These are phyloP conservation scores for Macaria notata DNA, from an alignment of 2,888 invertebrate species.

Conservation along the genomic window DNA sequence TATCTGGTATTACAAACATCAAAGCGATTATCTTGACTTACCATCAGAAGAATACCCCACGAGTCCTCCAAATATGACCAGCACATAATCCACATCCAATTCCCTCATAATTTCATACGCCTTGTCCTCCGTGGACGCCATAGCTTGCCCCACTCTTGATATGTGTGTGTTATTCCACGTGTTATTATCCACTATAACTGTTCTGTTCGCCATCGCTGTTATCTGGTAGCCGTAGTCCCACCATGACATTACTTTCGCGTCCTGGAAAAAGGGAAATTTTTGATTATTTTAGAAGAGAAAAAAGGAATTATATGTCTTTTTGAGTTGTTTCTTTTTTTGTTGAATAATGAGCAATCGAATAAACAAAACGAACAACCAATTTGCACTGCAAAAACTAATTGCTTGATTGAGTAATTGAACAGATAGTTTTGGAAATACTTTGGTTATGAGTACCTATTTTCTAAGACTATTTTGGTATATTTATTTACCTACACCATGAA, in stretches of 20 bases:
- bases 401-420: neutral
- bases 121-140: constrained; percentile 98
- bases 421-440: neutral
- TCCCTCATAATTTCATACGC: constrained; percentile 99
- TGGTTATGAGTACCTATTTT: too few relatives aligned
- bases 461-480: too few relatives aligned
- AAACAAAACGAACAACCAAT: neutral
- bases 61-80: constrained; percentile 99
- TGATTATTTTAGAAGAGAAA: neutral
- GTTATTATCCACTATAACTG: constrained; percentile 98
- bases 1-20: too few relatives aligned
- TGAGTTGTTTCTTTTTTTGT: neutral
- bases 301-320: neutral
- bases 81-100: constrained; percentile 97
- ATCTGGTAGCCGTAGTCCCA: constrained; percentile 99
- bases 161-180: constrained; percentile 99
- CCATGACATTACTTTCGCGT: constrained; percentile 99
- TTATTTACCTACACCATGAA: too few relatives aligned
- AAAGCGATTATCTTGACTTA: constrained; percentile 54
- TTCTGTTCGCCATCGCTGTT: constrained; percentile 99
- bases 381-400: neutral
- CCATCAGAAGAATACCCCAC: constrained; percentile 99
- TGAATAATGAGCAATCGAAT: neutral
- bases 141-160: constrained; percentile 98
- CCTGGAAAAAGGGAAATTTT: constrained; percentile 76